Conservation (phyloP, 2,113 vertebrate species). For the Mesembrinibis cayennensis region DNA sequence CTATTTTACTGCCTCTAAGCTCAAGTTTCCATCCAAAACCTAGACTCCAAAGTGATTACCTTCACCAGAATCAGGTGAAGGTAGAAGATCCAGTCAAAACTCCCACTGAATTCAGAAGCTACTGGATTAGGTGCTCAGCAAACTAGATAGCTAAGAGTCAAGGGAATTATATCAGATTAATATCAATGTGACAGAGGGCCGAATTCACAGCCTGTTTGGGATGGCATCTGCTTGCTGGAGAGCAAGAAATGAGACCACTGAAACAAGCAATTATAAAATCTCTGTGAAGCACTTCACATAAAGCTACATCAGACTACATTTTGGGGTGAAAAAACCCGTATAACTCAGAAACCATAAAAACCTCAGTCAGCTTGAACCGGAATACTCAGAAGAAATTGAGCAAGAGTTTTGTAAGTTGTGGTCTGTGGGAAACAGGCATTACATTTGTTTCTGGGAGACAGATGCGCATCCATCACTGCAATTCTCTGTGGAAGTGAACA, state of each 20-base stretch:
- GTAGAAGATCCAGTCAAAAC: neutral
- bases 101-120: neutral
- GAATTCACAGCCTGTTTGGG: neutral
- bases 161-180: neutral
- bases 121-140: neutral
- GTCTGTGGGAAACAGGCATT: neutral
- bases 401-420: neutral
- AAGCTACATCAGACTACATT: neutral
- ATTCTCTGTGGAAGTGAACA: neutral
- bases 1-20: neutral
- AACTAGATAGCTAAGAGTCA: neutral
- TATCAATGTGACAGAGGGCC: neutral
- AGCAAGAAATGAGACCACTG: neutral
- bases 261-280: neutral
- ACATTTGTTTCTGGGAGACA: neutral
- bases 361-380: neutral
- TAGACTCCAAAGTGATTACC: neutral
- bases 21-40: neutral
- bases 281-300: neutral
- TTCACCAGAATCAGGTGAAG: neutral
- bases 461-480: neutral
- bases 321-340: accelerated
- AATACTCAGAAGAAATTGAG: neutral
- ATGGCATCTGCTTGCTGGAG: neutral
- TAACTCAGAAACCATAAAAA: neutral